Conservation (phyloP, 2,797 vertebrate genomes). For the Knipowitschia caucasica region DNA sequence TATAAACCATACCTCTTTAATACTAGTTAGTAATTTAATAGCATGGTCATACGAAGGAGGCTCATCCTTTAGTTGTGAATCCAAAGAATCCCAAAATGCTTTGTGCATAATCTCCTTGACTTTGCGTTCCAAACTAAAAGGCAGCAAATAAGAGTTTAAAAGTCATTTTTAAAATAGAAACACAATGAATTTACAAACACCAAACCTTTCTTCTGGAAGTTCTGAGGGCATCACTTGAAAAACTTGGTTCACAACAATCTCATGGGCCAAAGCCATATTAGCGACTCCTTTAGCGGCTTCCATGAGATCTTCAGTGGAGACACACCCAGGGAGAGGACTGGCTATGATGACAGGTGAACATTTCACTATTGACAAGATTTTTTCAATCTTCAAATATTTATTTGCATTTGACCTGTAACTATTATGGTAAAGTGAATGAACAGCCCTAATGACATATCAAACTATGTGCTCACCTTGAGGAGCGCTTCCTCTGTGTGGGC, state of each 20-base stretch:
- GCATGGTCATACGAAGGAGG: slow-evolving; percentile 88
- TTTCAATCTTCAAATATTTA: background rate
- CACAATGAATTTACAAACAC: background rate
- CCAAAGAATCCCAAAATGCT: slow-evolving; percentile 95
- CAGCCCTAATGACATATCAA: background rate
- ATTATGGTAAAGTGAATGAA: background rate
- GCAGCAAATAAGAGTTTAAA: background rate
- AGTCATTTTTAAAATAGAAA: background rate
- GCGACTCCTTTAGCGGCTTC: slow-evolving; percentile 90
- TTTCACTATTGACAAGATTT: background rate
- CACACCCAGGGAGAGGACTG: slow-evolving; percentile 80
- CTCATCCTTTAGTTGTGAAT: slow-evolving; percentile 84
- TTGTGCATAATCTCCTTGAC: slow-evolving; percentile 94
- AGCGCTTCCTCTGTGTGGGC: slow-evolving; percentile 65
- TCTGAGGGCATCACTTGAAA: slow-evolving; percentile 86
- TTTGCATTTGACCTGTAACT: background rate
- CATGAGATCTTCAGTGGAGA: slow-evolving; percentile 89
- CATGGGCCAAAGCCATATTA: slow-evolving; percentile 94
- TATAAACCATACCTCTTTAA: slow-evolving; percentile 93
- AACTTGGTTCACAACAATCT: slow-evolving; percentile 87
- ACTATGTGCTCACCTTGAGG: slow-evolving; percentile 78
- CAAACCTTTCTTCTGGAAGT: slow-evolving; percentile 88
- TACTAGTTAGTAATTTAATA: slow-evolving; percentile 89
- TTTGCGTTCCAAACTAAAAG: slow-evolving; percentile 86
- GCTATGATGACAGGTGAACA: slow-evolving; percentile 72